Conservation (phyloP, 2,797 vertebrate genomes). For the Pseudochromis fuscus region DNA sequence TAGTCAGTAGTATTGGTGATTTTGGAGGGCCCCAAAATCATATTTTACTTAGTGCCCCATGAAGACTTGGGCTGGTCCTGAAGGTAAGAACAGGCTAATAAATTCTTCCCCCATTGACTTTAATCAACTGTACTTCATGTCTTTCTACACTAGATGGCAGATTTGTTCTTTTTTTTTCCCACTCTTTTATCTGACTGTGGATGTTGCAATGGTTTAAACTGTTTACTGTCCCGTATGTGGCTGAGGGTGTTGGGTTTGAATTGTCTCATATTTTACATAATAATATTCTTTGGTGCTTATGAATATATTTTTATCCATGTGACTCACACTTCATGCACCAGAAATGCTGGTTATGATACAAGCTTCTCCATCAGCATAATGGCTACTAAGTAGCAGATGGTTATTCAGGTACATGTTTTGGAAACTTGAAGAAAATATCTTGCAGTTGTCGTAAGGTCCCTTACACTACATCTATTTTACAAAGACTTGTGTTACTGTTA, state of each 20-base stretch:
- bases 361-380: conserved; percentile 53
- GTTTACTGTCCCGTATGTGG: conserved; percentile 3
- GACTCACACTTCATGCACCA: conserved; percentile 38
- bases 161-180: conserved; percentile 31
- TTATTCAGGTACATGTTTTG: conserved; percentile 47
- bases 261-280: conserved; percentile 2
- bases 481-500: not conserved
- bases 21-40: too few species aligned
- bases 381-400: conserved; percentile 34
- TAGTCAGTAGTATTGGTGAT: too few species aligned
- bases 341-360: conserved; percentile 38
- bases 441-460: conserved; percentile 25
- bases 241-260: conserved; percentile 5
- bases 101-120: not conserved
- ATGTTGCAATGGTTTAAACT: not conserved
- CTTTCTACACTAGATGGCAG: conserved; percentile 58
- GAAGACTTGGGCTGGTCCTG: too few species aligned
- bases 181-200: not conserved
- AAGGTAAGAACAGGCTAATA: too few species aligned
- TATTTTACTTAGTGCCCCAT: too few species aligned
- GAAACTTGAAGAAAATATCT: conserved; percentile 37
- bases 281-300: conserved; percentile 18
- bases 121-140: conserved; percentile 12
- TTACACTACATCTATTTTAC: conserved; percentile 28
- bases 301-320: conserved; percentile 20